A percentile compares a stretch with the other conserved stretches of the same genome.
Evolutionary conservation across 53 echinoderm and acorn worm genomes (phyloP).

Genomic region (Astropecten irregularis): DNA sequence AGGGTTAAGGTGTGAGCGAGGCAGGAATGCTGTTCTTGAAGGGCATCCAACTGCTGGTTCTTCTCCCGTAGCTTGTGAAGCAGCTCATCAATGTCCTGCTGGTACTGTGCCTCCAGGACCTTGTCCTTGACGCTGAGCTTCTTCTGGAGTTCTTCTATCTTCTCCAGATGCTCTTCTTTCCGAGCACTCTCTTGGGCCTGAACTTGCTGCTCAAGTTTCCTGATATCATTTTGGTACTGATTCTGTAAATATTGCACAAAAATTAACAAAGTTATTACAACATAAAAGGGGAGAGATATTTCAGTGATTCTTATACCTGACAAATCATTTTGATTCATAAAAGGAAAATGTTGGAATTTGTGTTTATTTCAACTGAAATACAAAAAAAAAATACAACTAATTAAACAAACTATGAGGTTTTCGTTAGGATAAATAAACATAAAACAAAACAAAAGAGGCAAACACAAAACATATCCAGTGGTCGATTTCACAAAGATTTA

Average conservation of each 20-base stretch:
- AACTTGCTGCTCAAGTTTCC: neutral
- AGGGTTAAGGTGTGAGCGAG: neutral
- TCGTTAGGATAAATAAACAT: too few relatives aligned
- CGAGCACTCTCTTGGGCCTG: neutral
- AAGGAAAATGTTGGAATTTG: too few relatives aligned
- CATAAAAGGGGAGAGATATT: too few relatives aligned
- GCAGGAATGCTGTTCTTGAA: constrained; percentile 22
- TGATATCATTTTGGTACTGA: constrained; percentile 24
- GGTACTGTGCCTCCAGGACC: constrained; percentile 44
- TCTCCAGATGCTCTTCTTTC: neutral
- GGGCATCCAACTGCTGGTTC: constrained; percentile 19
- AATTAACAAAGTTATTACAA: too few relatives aligned
- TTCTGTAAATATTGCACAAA: neutral
- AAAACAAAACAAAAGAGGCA: too few relatives aligned
- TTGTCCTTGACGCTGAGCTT: constrained; percentile 36
- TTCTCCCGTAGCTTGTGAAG: constrained; percentile 39
- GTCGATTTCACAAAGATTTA: too few relatives aligned
- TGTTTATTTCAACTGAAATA: too few relatives aligned
- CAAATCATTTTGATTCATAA: too few relatives aligned
- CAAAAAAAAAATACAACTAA: too few relatives aligned
- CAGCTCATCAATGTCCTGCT: constrained; percentile 38
- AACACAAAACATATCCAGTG: too few relatives aligned
- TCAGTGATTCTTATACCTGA: too few relatives aligned
- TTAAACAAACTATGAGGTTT: too few relatives aligned
- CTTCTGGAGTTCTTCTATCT: constrained; percentile 35